Base-by-base conservation (phyloP, 2,113 vertebrate genomes). In the Astur gentilis region DNA sequence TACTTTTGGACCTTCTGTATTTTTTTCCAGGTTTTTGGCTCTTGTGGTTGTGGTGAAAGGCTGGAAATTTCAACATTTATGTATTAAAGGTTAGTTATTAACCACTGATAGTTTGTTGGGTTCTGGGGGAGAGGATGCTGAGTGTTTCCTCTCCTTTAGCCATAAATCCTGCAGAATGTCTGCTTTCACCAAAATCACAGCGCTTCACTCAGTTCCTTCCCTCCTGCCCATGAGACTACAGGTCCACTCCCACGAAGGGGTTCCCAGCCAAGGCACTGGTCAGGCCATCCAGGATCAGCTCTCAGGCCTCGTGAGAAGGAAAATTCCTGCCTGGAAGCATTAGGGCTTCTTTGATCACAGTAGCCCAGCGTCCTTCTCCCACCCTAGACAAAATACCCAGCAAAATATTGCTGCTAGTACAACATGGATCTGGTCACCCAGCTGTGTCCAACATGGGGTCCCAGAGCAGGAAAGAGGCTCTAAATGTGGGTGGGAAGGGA, bases 161-260 rank as follows among this genome's bases (percentile, higher is more conserved):
- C 29, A 31, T 19, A 71, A 71, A 69, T 42, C 29, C 42, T 20
- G 3, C 8, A 31, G 45, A 52, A 31, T 10, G 27, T 12, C 61
- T 70, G 21, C 55, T 82, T 6, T 62, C 50, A 45, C 19, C 34
- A 25, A 75, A 87, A 50, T 50, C 69, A 34, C 38, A 40, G 4
- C 0, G 1, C 25, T 32, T 32, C n/a, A 3, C 19, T 57, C 1
- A 0, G 3, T 13, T 78, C 52, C 31, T 81, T 70, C 36, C 25
- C 21, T 87, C 21, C 21, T n/a, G 45, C 16, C 31, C 0, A 0
- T 34, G 36, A 87, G 21, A 27, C 16, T 13, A 27, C 21, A 84
- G 13, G 3, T n/a, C 11, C n/a, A 40, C 9, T 45, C 40, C 13
- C 55, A 79, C 0, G 0, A 45, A 82, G 13, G 13, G 2, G 2